Percentiles rank a stretch among this genome's conserved stretches.
These are phyloP conservation scores for Candidula unifasciata DNA, from an alignment of 2,888 invertebrate genomes.

Conservation along the genomic window DNA sequence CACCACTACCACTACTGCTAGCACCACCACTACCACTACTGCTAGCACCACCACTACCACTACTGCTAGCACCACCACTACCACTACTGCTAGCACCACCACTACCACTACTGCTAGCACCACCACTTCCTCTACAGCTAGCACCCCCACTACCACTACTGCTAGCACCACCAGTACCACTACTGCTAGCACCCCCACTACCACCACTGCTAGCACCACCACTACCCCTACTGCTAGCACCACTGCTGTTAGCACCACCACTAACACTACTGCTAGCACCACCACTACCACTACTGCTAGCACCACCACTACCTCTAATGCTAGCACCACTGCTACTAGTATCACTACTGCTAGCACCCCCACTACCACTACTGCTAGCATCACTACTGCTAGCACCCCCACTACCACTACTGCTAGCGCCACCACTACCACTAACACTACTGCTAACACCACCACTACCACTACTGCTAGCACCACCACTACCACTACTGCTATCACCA, in stretches of 20 bases:
- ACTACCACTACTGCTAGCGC: slow-evolving; percentile 22
- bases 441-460: too few species aligned
- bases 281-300: slow-evolving; percentile 19
- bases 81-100: slow-evolving; percentile 33
- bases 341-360: slow-evolving; percentile 32
- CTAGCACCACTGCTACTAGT: slow-evolving; percentile 34
- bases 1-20: slow-evolving; percentile 34
- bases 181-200: slow-evolving; percentile 32
- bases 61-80: slow-evolving; percentile 32
- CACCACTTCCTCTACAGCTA: slow-evolving; percentile 30
- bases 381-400: too few species aligned
- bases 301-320: slow-evolving; percentile 21
- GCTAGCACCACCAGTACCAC: slow-evolving; percentile 27
- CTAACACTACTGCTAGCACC: slow-evolving; percentile 18
- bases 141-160: slow-evolving; percentile 29
- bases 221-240: slow-evolving; percentile 34
- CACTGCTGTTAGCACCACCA: slow-evolving; percentile 32
- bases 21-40: slow-evolving; percentile 31
- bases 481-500: neutral
- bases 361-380: too few species aligned
- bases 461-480: slow-evolving; percentile 16
- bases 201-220: slow-evolving; percentile 31
- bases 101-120: slow-evolving; percentile 22
- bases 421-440: too few species aligned
- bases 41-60: slow-evolving; percentile 33